A percentile compares a stretch with the other conserved stretches of the same genome.
phyloP scores from a whole-genome alignment of 2,888 invertebrate species.

The Exocentrus adspersus region DNA sequence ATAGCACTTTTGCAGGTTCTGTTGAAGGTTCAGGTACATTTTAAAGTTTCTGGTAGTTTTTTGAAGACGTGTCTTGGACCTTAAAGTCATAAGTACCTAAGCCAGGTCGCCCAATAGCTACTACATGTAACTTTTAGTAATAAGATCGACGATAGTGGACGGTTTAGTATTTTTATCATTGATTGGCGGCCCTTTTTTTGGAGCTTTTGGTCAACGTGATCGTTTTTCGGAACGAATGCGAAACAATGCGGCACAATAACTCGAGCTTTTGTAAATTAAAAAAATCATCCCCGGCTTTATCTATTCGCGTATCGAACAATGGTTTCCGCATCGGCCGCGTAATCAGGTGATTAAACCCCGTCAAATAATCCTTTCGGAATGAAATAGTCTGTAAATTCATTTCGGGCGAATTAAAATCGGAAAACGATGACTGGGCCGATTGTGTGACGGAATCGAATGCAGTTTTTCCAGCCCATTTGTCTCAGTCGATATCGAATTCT shows the following conservation, averaged over 20 bases:
- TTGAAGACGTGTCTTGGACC: too few relatives aligned
- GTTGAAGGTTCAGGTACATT: too few relatives aligned
- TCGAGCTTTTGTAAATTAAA: not conserved
- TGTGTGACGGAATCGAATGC: constrained; percentile 52
- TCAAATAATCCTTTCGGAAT: constrained; percentile 20
- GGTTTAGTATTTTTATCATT: too few relatives aligned
- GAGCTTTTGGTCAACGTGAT: too few relatives aligned
- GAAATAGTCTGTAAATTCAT: constrained; percentile 46
- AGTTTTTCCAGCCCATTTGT: constrained; percentile 58
- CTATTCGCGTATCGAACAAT: not conserved
- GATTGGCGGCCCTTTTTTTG: too few relatives aligned
- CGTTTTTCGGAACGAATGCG: too few relatives aligned
- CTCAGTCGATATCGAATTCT: constrained; percentile 53
- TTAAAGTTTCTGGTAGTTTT: too few relatives aligned
- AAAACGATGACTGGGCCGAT: constrained; percentile 55
- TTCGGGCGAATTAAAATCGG: constrained; percentile 52
- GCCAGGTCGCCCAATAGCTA: too few relatives aligned
- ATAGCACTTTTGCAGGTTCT: too few relatives aligned
- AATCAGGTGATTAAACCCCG: constrained; percentile 17
- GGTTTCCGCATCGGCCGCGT: not conserved
- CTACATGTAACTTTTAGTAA: too few relatives aligned
- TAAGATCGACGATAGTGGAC: too few relatives aligned
- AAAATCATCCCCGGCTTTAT: not conserved
- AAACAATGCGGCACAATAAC: not conserved
- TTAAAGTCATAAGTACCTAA: too few relatives aligned